Evolutionary conservation across 2,113 vertebrate genomes (phyloP), one percentile per base, ranked within the genome.

Genomic region (Anas platyrhynchos): DNA sequence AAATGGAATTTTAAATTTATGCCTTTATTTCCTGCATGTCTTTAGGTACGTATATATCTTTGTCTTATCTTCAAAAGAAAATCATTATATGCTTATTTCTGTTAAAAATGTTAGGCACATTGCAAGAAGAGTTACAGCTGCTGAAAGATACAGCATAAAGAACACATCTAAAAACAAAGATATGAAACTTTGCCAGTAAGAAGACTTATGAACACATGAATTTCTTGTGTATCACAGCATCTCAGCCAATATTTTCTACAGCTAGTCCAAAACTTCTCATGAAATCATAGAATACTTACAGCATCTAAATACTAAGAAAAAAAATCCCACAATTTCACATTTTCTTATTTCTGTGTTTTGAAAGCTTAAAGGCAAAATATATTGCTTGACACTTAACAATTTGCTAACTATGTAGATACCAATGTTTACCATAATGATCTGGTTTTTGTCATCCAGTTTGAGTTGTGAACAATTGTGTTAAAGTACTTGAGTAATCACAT

Each of bases 201-300:
- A 87, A 44, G 23, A 76, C 54, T 44, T 85, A 13, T 2, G 6
- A 55, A 41, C 31, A 75, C 44, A 44, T 11, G 7, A 71, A 58
- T 25, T 55, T 83, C 54, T 8, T 44, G 27, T 0, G 0, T 34
- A 56, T 27, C 31, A 62, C 8, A 62, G 20, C n/a, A 93, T 0
- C 73, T 58, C 54, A 75, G 15, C 38, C 54, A 44, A 29, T 0
- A 2, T 77, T 71, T 88, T 66, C 58, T 71, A 7, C 1, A 77
- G 16, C 8, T 74, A 65, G 36, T 46, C 20, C 20, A 83, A 20
- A 92, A 55, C 32, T 38, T 32, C 9, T 79, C 13, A 34, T 80
- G 31, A 41, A 79, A 16, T 63, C 21, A 77, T 7, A 93, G 13
- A 9, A 76, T 18, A 76, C 18, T 59, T 76, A 71, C 2, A 80